Evolutionary conservation across 30 jellyfish, hydroid and myxozoan species (phyloP), one percentile per base, ranked within the genome.

Genomic region (Pelagia noctiluca): DNA sequence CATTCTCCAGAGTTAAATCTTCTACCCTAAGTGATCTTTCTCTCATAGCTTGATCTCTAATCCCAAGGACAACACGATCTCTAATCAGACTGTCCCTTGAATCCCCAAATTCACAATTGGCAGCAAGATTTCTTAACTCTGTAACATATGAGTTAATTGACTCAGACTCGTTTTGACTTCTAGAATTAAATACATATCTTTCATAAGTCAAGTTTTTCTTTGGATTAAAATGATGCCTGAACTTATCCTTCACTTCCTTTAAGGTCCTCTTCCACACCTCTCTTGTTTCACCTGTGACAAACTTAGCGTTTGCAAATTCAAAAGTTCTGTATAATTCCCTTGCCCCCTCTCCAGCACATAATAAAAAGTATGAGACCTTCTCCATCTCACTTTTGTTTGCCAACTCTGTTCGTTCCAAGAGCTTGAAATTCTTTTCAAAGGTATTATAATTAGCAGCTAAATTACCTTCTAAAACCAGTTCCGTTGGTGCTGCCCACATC

Each of bases 401-500:
- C 36, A 62, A 26, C 49, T 62, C 47, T 62, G 75, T n/a, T 62
- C 75, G 47, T 26, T 62, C 75, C 75, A 62, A 62, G 75, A 62
- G 75, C 35, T 70, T 70, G 34, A 70, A 70, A 70, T 70, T 65
- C n/a, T 32, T 68, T 16, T 37, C 67, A 37, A 38, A 70, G 47
- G 37, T 18, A 70, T 70, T 35, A 70, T 70, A 70, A 70, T 70
- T 70, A 13, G 67, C 83, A 0, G 66, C 60, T 29, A 70, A 36
- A 37, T 70, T 70, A 70, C 69, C 83, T 70, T 70, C 83, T 1
- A 70, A 70, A 37, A 36, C 19, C 66, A 70, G 67, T 25, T 70
- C 83, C 67, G 37, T 70, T 68, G 81, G 65, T 13, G 63, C 81
- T 68, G 81, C 81, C 81, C 63, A 68, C 81, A 68, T 68, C 81